These are phyloP conservation scores for Ascidia mentula DNA, from an alignment of 23 tunicate genomes.

Conservation along the genomic window DNA sequence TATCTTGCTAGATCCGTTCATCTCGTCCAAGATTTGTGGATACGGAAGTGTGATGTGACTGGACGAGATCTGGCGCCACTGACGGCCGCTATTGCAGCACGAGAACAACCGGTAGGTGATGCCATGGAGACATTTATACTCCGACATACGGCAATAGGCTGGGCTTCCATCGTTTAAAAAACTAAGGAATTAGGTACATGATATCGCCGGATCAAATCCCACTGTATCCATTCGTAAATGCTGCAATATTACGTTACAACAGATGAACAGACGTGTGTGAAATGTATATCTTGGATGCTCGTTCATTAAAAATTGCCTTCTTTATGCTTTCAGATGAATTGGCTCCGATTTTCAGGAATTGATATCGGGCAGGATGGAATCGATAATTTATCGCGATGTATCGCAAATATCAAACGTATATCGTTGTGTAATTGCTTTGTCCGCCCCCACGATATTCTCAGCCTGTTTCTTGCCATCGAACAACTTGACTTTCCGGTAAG, in stretches of 20 bases:
- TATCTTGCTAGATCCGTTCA: background rate
- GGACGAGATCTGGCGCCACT: background rate
- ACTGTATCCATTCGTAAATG: too few relatives aligned
- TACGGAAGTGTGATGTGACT: background rate
- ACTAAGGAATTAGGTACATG: too few relatives aligned
- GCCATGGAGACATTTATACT: too few relatives aligned
- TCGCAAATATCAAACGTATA: background rate
- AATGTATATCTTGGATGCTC: too few relatives aligned
- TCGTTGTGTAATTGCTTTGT: background rate
- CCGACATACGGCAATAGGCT: too few relatives aligned
- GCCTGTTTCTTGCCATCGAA: background rate
- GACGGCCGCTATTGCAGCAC: background rate
- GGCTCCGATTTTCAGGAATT: background rate
- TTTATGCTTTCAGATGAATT: background rate
- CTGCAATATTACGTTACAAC: too few relatives aligned
- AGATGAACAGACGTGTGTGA: too few relatives aligned
- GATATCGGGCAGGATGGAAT: background rate
- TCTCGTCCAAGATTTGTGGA: background rate
- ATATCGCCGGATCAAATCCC: too few relatives aligned
- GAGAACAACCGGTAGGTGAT: background rate
- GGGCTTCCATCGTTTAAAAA: too few relatives aligned
- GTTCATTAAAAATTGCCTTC: too few relatives aligned
- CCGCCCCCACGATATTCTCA: background rate
- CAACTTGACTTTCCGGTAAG: background rate
- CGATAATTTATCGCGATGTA: background rate